Conservation (phyloP, 1,140 invertebrate species). For the Cryptotermes secundus region DNA sequence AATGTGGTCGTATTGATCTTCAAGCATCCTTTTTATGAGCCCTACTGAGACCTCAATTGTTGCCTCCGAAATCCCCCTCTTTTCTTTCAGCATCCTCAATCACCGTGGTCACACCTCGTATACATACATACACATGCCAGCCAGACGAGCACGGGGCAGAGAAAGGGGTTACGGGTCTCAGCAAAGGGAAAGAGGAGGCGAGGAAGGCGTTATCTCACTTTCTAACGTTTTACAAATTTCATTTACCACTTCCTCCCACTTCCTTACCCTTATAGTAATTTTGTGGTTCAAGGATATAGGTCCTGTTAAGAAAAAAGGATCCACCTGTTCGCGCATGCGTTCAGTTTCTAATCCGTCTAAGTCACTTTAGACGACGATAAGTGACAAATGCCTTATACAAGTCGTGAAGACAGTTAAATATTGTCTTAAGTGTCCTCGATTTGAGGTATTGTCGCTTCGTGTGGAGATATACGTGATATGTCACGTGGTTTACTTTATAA, state of each 20-base stretch:
- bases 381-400: too few species aligned
- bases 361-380: too few species aligned
- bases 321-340: not conserved
- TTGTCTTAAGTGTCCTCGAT: too few species aligned
- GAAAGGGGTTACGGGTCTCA: too few species aligned
- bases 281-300: not conserved
- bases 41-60: slow-evolving; percentile 21
- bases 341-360: too few species aligned
- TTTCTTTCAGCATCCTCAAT: not conserved
- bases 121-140: not conserved
- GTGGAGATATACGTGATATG: too few species aligned
- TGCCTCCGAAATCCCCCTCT: not conserved
- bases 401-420: too few species aligned
- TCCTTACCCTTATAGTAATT: not conserved
- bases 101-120: not conserved
- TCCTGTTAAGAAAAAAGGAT: not conserved
- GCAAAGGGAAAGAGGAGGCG: slow-evolving; percentile 14
- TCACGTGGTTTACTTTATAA: too few species aligned
- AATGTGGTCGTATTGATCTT: not conserved
- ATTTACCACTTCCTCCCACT: not conserved
- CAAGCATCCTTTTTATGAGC: slow-evolving; percentile 21
- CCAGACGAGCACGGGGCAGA: not conserved
- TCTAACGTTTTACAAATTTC: slow-evolving; percentile 9
- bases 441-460: too few species aligned
- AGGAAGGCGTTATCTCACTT: slow-evolving; percentile 18